A percentile compares a stretch with the other conserved stretches of the same genome.
These are phyloP conservation scores for Rotaria magnacalcarata DNA, from an alignment of 2,888 invertebrate genomes.

Conservation along the genomic window DNA sequence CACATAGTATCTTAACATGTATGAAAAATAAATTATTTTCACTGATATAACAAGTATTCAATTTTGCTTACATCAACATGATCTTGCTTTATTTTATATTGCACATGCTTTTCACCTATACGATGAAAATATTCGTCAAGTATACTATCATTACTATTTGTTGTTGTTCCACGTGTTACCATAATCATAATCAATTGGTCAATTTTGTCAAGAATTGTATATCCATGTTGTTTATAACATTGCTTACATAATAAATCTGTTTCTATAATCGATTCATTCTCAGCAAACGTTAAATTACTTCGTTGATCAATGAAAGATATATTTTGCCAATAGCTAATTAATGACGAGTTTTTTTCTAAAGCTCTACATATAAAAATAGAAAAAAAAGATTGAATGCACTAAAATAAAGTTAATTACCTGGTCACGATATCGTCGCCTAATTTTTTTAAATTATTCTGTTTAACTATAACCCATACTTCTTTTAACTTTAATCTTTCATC, in stretches of 20 bases:
- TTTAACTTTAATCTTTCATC: background rate
- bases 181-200: slow-evolving; percentile 1
- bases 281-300: background rate
- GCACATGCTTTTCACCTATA: background rate
- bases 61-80: background rate
- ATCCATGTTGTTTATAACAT: background rate
- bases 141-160: background rate
- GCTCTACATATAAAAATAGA: background rate
- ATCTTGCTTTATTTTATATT: background rate
- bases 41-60: no score
- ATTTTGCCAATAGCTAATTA: background rate
- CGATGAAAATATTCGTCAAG: background rate
- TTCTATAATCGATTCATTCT: background rate
- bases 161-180: background rate
- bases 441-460: slow-evolving; percentile 4
- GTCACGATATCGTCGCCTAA: background rate
- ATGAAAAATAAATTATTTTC: no score
- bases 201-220: background rate
- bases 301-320: background rate
- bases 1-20: background rate
- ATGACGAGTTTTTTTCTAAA: background rate
- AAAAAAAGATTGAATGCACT: no score
- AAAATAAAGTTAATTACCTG: background rate
- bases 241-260: background rate
- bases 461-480: background rate